Base-by-base conservation (phyloP, 2,113 vertebrate genomes). In the Ondatra zibethicus region DNA sequence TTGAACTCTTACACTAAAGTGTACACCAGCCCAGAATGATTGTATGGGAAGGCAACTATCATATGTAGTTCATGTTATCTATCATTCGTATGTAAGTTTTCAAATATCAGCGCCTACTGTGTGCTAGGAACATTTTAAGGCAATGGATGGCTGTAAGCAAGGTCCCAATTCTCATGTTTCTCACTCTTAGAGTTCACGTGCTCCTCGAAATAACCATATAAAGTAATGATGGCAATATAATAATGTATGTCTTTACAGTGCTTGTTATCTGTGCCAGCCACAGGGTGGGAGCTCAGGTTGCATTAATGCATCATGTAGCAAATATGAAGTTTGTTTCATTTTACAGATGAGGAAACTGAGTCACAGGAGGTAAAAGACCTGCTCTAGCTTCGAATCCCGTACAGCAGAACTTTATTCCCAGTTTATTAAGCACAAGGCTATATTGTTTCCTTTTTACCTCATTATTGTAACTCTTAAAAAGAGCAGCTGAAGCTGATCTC, bases 321-420 rank as follows among this genome's bases (percentile, higher is more conserved):
- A 58, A 19, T 47, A n/a, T 10, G 61, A 66, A 81, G 36, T 13
- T 66, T 23, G 50, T 76, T 88, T 31, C 89, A 58, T 93, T 95
- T 96, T 36, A 80, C 78, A 88, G 90, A 52, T 80, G 65, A 85
- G 84, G 33, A 89, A 92, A 95, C 25, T 42, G 90, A 97, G 95
- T 78, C 42, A 29, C 88, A 84, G 68, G 63, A 50, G 68, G 33
- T 33, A 89, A 75, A n/a, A 55, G 76, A 90, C 25, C 66, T 17
- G 27, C 36, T 82, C 55, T 21, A 61, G 82, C 42, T 75, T 95
- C 7, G 25, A 97, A 52, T 33, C 39, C 86, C 39, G 25, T 25
- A 39, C 58, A 47, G 75, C 19, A n/a, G 31, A 29, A 42, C 81
- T 91, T 63, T 65, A 58, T 87, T 84, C 25, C 47, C 63, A 76